Conservation (phyloP, 2,113 vertebrate genomes). For the Variabilichromis moorii region DNA sequence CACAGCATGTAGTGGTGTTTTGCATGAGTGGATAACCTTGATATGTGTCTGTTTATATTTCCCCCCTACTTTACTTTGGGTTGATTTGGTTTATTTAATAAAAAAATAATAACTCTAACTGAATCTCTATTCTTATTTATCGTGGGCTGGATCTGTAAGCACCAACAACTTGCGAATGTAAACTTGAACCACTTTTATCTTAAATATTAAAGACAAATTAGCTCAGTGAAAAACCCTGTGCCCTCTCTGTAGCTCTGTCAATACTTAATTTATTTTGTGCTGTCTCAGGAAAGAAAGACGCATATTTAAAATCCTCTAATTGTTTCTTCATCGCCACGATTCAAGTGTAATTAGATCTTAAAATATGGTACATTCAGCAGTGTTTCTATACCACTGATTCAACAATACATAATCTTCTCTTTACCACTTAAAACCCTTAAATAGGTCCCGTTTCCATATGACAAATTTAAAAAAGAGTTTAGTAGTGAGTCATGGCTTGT, state of each 20-base stretch:
- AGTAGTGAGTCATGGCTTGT: background rate
- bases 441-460: background rate
- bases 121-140: background rate
- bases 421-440: background rate
- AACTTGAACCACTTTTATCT: background rate
- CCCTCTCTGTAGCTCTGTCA: constrained; percentile 16
- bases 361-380: constrained; percentile 7
- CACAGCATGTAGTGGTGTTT: background rate
- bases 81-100: background rate
- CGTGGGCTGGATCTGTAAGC: background rate
- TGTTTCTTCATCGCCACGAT: background rate
- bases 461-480: background rate
- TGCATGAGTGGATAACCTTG: background rate
- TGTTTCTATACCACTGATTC: background rate
- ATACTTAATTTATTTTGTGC: constrained; percentile 49
- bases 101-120: background rate
- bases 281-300: constrained; percentile 27
- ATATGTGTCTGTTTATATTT: background rate
- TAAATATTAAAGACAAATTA: background rate
- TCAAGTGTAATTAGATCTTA: constrained; percentile 10
- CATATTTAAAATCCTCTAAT: constrained; percentile 30
- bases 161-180: background rate
- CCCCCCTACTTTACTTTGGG: background rate
- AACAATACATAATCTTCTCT: background rate
- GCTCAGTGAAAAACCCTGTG: background rate